Conservation (phyloP, 1,140 invertebrate genomes). For the Drosophila kohkoa region DNA sequence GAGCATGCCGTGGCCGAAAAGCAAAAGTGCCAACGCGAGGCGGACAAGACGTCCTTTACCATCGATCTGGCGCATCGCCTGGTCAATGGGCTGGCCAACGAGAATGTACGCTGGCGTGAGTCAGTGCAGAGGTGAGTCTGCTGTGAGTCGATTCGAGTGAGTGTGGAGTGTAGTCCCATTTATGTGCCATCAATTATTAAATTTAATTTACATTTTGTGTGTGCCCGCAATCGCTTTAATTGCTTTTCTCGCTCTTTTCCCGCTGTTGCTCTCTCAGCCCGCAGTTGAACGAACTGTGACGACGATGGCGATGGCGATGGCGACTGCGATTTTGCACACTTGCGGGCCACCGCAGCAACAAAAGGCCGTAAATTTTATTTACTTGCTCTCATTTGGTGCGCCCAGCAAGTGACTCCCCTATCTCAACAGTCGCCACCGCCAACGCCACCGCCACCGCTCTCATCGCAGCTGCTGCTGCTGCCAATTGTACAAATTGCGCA, state of each 20-base stretch:
- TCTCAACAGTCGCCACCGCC: not conserved
- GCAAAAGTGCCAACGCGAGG: conserved; percentile 94
- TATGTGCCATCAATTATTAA: conserved; percentile 81
- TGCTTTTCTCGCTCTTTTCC: conserved; percentile 55
- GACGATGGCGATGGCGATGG: conserved; percentile 16
- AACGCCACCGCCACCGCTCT: not conserved
- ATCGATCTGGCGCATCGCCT: conserved; percentile 97
- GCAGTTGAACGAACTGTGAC: conserved; percentile 24
- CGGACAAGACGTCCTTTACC: conserved; percentile 92
- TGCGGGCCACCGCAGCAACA: conserved; percentile 72
- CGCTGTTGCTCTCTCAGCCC: not conserved
- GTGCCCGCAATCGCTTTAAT: conserved; percentile 73
- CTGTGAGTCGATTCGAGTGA: conserved; percentile 1
- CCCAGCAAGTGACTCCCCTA: conserved; percentile 23
- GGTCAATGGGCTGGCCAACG: conserved; percentile 97
- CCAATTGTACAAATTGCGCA: conserved; percentile 57
- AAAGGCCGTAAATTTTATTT: conserved; percentile 81
- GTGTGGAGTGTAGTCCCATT: conserved; percentile 43
- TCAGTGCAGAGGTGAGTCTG: conserved; percentile 81
- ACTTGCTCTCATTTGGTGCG: conserved; percentile 66
- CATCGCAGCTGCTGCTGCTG: conserved; percentile 12
- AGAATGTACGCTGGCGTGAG: conserved; percentile 91
- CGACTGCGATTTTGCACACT: conserved; percentile 52
- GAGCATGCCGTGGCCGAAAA: conserved; percentile 94
- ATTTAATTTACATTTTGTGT: conserved; percentile 83